Conservation (phyloP, 2,888 invertebrate species). For the Heliconius erato region DNA sequence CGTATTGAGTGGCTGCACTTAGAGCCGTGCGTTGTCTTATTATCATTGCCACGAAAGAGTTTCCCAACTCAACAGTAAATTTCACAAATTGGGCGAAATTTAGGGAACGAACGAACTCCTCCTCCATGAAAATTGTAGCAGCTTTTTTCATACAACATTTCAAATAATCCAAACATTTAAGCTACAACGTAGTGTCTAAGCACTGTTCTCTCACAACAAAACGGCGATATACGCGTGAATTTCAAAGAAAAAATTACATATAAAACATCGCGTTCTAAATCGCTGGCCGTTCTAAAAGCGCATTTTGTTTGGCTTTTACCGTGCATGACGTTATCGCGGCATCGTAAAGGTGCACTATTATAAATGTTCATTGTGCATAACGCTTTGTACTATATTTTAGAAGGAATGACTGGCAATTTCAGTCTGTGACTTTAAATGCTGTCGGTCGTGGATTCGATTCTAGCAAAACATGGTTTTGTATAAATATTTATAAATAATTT, state of each 20-base stretch:
- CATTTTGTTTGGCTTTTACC: constrained; percentile 49
- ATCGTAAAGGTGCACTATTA: constrained; percentile 48
- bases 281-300: constrained; percentile 41
- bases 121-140: neutral
- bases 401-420: constrained; percentile 17
- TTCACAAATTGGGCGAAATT: too few relatives aligned
- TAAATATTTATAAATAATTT: neutral
- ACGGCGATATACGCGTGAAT: neutral
- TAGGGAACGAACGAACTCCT: too few relatives aligned
- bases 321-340: constrained; percentile 48
- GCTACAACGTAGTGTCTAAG: neutral
- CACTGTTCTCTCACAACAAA: neutral
- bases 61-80: too few relatives aligned
- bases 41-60: too few relatives aligned
- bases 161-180: neutral
- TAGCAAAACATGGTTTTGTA: neutral
- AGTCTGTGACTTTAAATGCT: constrained; percentile 6
- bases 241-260: constrained; percentile 6
- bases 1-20: neutral
- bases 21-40: neutral
- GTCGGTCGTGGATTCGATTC: neutral
- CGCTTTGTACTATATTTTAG: constrained; percentile 34
- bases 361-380: constrained; percentile 47
- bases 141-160: neutral
- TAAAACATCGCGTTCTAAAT: constrained; percentile 37